Percentiles rank a stretch among this genome's conserved stretches.
phyloP scores from a whole-genome alignment of 2,888 invertebrate genomes.

The Ceriagrion tenellum region DNA sequence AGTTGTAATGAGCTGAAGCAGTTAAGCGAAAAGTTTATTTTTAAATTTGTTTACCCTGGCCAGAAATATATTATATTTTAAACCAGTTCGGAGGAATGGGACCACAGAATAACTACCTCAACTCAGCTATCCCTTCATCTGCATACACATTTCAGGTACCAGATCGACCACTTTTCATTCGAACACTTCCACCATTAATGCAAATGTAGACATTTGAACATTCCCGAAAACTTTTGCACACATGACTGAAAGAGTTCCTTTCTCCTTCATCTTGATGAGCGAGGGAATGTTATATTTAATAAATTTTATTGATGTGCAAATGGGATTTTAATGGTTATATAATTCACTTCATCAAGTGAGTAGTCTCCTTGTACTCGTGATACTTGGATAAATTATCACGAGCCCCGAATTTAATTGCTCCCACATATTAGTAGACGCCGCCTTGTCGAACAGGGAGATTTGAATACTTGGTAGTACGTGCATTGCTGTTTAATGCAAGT shows the following conservation, averaged over 20 bases:
- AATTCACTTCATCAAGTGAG: neutral
- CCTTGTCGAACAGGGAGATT: neutral
- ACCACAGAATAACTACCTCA: too few species aligned
- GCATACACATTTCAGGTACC: neutral
- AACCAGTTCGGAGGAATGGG: too few species aligned
- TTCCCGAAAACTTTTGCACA: neutral
- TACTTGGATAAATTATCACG: neutral
- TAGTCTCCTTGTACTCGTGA: neutral
- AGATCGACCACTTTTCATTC: neutral
- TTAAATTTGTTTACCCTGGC: too few species aligned
- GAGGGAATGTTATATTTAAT: neutral
- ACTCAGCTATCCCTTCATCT: neutral
- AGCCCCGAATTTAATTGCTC: neutral
- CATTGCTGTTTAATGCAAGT: neutral
- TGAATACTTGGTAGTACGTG: neutral
- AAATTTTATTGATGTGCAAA: neutral
- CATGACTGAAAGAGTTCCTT: neutral
- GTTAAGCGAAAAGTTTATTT: too few species aligned
- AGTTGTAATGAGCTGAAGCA: too few species aligned
- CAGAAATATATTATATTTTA: too few species aligned
- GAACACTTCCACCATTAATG: neutral
- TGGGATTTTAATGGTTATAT: neutral
- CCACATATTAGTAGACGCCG: neutral
- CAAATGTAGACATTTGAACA: neutral
- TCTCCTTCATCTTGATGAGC: neutral